Evolutionary conservation across 2,113 vertebrate genomes (phyloP).

Genomic region (Phyllostomus discolor): DNA sequence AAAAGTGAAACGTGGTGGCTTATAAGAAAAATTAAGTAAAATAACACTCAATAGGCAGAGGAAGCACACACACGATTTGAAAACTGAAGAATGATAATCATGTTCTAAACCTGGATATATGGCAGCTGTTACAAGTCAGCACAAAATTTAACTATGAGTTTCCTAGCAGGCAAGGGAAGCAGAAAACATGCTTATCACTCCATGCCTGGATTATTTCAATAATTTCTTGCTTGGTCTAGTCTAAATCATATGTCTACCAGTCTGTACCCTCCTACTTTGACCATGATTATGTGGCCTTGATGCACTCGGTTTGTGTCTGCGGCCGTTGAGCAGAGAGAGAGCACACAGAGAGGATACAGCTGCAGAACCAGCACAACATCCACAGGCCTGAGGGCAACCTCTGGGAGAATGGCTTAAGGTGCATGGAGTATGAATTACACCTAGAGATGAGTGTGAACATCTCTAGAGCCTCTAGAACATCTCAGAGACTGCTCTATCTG

Average conservation of each 20-base stretch:
- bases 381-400: fast-evolving
- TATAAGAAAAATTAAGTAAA: not conserved
- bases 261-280: not conserved
- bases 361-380: not conserved
- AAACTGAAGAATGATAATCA: not conserved
- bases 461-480: too few species aligned
- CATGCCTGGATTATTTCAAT: not conserved
- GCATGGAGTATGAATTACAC: not conserved
- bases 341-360: fast-evolving
- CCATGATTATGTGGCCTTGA: fast-evolving
- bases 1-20: not conserved
- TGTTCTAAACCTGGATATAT: not conserved
- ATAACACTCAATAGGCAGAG: not conserved
- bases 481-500: not conserved
- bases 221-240: not conserved
- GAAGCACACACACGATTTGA: not conserved
- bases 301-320: not conserved
- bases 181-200: not conserved
- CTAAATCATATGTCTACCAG: not conserved
- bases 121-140: not conserved
- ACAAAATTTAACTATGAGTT: not conserved
- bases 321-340: fast-evolving
- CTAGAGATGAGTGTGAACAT: not conserved
- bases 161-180: not conserved
- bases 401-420: not conserved